Percentiles rank a stretch among this genome's conserved stretches.
Conservation (phyloP, 2,888 invertebrate species). For the Clostera curtula region DNA sequence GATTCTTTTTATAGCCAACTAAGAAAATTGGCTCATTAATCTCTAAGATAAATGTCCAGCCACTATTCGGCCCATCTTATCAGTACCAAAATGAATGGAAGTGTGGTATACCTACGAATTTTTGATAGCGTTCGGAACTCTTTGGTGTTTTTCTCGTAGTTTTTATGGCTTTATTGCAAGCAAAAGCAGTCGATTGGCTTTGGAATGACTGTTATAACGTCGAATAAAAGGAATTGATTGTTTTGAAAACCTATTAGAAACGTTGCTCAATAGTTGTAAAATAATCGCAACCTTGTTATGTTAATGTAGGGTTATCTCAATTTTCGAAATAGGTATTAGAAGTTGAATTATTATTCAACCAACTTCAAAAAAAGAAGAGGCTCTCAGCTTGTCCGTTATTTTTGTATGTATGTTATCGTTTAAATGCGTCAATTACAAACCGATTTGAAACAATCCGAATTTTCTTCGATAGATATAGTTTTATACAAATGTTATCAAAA, state of each 20-base stretch:
- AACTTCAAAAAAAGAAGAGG: too few relatives aligned
- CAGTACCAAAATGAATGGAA: conserved; percentile 62
- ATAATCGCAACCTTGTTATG: too few relatives aligned
- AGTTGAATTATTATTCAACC: too few relatives aligned
- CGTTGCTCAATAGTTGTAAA: background rate
- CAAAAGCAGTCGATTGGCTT: conserved; percentile 28
- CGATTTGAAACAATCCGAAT: too few relatives aligned
- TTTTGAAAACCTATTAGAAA: conserved; percentile 4
- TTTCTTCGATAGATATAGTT: too few relatives aligned
- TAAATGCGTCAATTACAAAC: too few relatives aligned
- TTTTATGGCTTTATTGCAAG: conserved; percentile 29
- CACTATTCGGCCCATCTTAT: conserved; percentile 72
- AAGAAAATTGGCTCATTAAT: conserved; percentile 76
- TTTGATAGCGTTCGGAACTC: conserved; percentile 39
- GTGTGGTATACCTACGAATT: conserved; percentile 50
- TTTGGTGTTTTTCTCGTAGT: conserved; percentile 30
- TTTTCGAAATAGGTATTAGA: too few relatives aligned
- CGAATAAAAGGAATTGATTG: conserved; percentile 20
- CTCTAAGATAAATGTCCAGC: conserved; percentile 72
- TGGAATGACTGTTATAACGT: conserved; percentile 22
- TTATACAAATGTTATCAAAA: too few relatives aligned
- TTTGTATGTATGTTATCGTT: too few relatives aligned
- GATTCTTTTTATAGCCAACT: conserved; percentile 73
- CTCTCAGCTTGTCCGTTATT: too few relatives aligned
- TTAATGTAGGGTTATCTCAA: too few relatives aligned